Evolutionary conservation across 2,888 invertebrate genomes (phyloP).

Genomic region (Hypomecis atomaria): DNA sequence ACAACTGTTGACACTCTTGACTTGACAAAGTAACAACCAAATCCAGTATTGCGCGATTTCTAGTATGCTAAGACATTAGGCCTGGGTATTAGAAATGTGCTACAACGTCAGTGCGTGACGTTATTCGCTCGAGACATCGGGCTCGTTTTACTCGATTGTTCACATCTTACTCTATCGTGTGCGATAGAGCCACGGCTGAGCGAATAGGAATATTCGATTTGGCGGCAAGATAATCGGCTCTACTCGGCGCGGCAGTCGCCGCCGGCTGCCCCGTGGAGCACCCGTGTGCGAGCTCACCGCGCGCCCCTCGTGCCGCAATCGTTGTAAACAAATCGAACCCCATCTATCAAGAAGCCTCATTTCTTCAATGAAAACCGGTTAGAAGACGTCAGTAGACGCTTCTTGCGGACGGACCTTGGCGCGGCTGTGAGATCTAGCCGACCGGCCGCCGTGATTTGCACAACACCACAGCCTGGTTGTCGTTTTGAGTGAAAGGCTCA

Average conservation of each 20-base stretch:
- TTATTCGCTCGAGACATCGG: constrained; percentile 17
- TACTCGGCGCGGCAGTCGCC: constrained; percentile 54
- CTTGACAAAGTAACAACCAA: too few species aligned
- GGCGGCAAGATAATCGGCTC: constrained; percentile 50
- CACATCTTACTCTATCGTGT: constrained; percentile 51
- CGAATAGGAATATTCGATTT: constrained; percentile 61
- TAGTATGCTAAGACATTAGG: background rate
- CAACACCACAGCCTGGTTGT: constrained; percentile 63
- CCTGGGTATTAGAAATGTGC: constrained; percentile 13
- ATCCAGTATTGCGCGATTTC: too few species aligned
- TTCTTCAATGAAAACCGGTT: constrained; percentile 64
- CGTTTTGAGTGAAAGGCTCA: constrained; percentile 75
- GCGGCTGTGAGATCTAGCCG: constrained; percentile 59
- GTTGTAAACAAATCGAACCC: constrained; percentile 69
- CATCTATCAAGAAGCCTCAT: constrained; percentile 59
- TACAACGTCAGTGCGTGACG: constrained; percentile 11
- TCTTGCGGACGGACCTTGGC: constrained; percentile 26
- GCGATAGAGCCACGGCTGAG: constrained; percentile 47
- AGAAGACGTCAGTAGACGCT: constrained; percentile 36
- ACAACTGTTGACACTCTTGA: too few species aligned
- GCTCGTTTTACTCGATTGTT: constrained; percentile 32
- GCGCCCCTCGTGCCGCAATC: constrained; percentile 48
- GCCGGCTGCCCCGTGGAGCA: constrained; percentile 56
- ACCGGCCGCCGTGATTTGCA: constrained; percentile 69
- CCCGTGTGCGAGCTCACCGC: constrained; percentile 43